These are phyloP conservation scores for Numenius phaeopus DNA, from an alignment of 2,797 vertebrate genomes.

Conservation along the genomic window DNA sequence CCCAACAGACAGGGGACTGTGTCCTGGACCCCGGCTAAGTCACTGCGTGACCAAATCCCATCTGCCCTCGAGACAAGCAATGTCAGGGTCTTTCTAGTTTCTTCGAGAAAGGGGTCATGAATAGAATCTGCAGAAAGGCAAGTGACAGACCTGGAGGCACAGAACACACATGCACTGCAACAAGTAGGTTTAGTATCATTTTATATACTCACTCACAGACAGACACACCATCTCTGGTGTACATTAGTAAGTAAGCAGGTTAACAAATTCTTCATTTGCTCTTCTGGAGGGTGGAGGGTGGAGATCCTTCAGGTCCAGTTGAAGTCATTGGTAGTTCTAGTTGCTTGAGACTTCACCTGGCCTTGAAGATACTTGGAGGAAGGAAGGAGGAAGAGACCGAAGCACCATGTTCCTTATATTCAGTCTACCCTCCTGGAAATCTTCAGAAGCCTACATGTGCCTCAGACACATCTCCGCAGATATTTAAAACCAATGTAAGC, in stretches of 20 bases:
- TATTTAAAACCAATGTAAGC: background rate
- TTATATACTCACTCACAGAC: background rate
- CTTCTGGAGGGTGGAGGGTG: background rate
- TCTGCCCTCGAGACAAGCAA: background rate
- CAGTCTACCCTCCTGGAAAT: background rate
- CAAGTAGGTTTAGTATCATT: background rate
- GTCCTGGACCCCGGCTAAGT: background rate
- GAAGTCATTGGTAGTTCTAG: background rate
- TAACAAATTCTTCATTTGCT: background rate
- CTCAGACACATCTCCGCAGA: background rate
- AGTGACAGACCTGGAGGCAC: background rate
- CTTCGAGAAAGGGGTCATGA: background rate
- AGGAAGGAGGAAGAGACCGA: background rate
- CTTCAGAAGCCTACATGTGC: background rate
- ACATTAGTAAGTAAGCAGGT: background rate
- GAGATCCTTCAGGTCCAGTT: background rate
- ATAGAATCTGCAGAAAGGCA: background rate
- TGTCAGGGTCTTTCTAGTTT: background rate
- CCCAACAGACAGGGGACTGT: background rate
- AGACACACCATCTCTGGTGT: background rate
- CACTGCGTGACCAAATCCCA: background rate
- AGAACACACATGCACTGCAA: background rate
- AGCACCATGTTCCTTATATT: background rate
- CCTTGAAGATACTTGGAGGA: background rate
- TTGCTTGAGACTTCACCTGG: background rate